These are phyloP conservation scores for Arenicola marina DNA, from an alignment of 2,888 invertebrate species.

Conservation along the genomic window DNA sequence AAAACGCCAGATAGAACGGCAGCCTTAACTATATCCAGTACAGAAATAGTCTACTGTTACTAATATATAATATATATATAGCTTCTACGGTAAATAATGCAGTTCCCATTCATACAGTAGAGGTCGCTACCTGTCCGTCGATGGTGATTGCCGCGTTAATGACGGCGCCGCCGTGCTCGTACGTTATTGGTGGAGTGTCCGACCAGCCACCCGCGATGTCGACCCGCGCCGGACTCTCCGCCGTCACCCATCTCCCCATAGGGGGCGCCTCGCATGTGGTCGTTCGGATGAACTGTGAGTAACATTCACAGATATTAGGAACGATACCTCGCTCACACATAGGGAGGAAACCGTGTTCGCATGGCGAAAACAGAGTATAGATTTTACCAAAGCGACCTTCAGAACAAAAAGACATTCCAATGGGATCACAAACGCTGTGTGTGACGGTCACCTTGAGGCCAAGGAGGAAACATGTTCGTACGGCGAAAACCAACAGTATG, in stretches of 20 bases:
- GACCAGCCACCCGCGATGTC: slow-evolving; percentile 67
- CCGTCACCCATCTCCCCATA: slow-evolving; percentile 60
- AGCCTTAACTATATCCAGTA: no score
- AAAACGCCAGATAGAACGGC: no score
- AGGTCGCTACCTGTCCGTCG: slow-evolving; percentile 61
- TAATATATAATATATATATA: no score
- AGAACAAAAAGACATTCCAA: no score
- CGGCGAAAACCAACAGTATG: slow-evolving; percentile 1
- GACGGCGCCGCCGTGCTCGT: slow-evolving; percentile 64
- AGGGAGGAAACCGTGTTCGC: no score
- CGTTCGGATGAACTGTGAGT: slow-evolving; percentile 35
- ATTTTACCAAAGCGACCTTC: no score
- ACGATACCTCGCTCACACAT: no score
- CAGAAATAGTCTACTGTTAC: no score
- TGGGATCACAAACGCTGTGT: no score
- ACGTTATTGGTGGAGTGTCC: slow-evolving; percentile 68
- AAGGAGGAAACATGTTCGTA: neutral
- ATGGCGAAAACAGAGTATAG: no score
- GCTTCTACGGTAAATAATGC: neutral
- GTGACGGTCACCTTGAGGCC: no score
- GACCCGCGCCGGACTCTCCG: slow-evolving; percentile 63
- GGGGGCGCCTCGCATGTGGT: slow-evolving; percentile 36
- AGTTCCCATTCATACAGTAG: neutral
- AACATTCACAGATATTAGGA: no score
- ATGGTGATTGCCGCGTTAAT: slow-evolving; percentile 62